Evolutionary conservation across 2,888 invertebrate species (phyloP), one percentile per base, ranked within the genome.

Genomic region (Tachina lurida): DNA sequence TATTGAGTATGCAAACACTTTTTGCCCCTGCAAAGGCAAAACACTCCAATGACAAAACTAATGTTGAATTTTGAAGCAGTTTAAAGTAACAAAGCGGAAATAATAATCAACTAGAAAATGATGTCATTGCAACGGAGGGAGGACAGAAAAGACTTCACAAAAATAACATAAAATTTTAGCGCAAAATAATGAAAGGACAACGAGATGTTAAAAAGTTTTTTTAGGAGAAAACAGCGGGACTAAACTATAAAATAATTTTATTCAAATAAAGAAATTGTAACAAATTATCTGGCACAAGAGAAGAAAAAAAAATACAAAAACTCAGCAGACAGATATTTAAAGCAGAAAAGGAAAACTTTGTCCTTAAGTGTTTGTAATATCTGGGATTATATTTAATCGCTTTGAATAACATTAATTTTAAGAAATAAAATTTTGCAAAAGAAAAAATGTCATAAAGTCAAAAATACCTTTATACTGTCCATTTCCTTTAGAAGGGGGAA

Each of bases 51-150:
- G 43, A 68, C 73, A 58, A 52, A 62, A 70, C 31, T 70, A 54
- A 79, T 47, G 58, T 71, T 75, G 22, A 71, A 84, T 60, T 31
- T 63, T 74, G 45, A 31, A 71, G 15, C 56, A 70, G 75, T 79
- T 79, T 76, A 49, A 86, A 79, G 74, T 83, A 79, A 79, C 86
- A 86, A 63, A 83, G 75, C 79, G 83, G 78, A 76, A 76, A 83
- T 83, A 86, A 86, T 79, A 83, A 82, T 83, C 79, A 83, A 65
- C 75, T 76, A 60, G 52, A 78, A 79, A 83, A 79, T 52, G 75
- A 79, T 83, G 85, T 86, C 78, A 82, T 63, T 82, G 68, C 73
- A 79, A 45, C 41, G 60, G 9, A 62, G 12, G 17, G 10, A 71
- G 31, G 31, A 31, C 31, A 31, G 22, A 60, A 39, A 19, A 49